Conservation (phyloP, 2,888 invertebrate species). For the Synanthedon formicaeformis region DNA sequence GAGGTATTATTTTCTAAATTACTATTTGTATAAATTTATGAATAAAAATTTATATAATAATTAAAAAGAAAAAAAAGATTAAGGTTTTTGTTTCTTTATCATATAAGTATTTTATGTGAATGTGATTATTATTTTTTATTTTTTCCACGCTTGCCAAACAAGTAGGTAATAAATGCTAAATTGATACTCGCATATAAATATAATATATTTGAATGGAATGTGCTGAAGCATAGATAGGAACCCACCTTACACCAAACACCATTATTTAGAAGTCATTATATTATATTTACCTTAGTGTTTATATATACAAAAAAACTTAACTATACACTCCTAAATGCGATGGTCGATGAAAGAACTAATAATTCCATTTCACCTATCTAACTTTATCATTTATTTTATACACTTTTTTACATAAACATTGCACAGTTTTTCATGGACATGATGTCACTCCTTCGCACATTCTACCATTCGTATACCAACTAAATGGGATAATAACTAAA, state of each 20-base stretch:
- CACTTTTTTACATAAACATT: slow-evolving; percentile 61
- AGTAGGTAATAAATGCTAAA: slow-evolving; percentile 40
- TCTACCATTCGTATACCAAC: slow-evolving; percentile 31
- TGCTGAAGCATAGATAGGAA: slow-evolving; percentile 64
- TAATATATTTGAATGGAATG: slow-evolving; percentile 58
- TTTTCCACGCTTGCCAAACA: slow-evolving; percentile 28
- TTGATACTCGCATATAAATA: slow-evolving; percentile 65
- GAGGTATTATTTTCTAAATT: no score
- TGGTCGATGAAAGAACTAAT: slow-evolving; percentile 55
- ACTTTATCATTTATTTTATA: slow-evolving; percentile 40
- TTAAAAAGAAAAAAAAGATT: no score
- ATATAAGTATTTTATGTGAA: no score
- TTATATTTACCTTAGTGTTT: slow-evolving; percentile 39
- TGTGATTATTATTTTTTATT: no score
- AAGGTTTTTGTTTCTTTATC: no score
- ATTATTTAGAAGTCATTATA: slow-evolving; percentile 40
- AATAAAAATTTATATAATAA: no score
- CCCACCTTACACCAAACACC: slow-evolving; percentile 68
- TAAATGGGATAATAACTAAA: slow-evolving; percentile 5
- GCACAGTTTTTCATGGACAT: slow-evolving; percentile 62
- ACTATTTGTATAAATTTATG: no score
- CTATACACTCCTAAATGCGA: slow-evolving; percentile 47
- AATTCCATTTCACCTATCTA: slow-evolving; percentile 66
- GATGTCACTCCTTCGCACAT: slow-evolving; percentile 24
- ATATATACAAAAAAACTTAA: slow-evolving; percentile 57